phyloP scores from a whole-genome alignment of 64 coral and sea anemone genomes.

The Pocillopora verrucosa region DNA sequence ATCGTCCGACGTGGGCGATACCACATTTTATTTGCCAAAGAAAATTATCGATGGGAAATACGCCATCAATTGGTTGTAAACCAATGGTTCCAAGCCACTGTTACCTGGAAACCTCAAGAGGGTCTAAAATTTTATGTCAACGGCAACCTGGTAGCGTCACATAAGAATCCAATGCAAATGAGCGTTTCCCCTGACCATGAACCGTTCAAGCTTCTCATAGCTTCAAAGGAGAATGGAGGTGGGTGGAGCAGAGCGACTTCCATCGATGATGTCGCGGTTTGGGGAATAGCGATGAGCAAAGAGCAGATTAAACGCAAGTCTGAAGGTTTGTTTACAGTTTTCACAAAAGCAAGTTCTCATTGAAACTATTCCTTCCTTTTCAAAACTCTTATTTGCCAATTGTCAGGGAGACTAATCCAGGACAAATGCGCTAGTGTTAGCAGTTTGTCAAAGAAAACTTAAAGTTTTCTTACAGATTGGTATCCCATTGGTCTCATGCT shows the following conservation, averaged over 20 bases:
- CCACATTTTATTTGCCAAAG: conserved; percentile 7
- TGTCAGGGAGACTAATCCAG: no score
- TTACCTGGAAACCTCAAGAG: conserved; percentile 25
- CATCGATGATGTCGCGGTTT: conserved; percentile 4
- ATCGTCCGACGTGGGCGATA: conserved; percentile 21
- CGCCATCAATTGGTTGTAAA: not conserved
- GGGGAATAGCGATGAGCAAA: not conserved
- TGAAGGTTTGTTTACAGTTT: not conserved
- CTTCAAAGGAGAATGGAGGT: not conserved
- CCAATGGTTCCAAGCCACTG: conserved; percentile 5
- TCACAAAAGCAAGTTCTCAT: no score
- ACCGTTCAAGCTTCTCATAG: not conserved
- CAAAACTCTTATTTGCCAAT: no score
- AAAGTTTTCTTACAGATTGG: no score
- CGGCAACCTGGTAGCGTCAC: not conserved
- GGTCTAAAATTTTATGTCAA: conserved; percentile 50
- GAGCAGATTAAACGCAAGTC: not conserved
- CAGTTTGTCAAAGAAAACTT: no score
- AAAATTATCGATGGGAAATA: conserved; percentile 10
- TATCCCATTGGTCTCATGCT: no score
- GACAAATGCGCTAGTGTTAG: no score
- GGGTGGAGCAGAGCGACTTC: not conserved
- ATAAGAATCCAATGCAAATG: not conserved
- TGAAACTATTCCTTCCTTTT: no score
- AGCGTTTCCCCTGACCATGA: not conserved